phyloP scores from a whole-genome alignment of 1,140 invertebrate species.

The Drosophila ambigua region DNA sequence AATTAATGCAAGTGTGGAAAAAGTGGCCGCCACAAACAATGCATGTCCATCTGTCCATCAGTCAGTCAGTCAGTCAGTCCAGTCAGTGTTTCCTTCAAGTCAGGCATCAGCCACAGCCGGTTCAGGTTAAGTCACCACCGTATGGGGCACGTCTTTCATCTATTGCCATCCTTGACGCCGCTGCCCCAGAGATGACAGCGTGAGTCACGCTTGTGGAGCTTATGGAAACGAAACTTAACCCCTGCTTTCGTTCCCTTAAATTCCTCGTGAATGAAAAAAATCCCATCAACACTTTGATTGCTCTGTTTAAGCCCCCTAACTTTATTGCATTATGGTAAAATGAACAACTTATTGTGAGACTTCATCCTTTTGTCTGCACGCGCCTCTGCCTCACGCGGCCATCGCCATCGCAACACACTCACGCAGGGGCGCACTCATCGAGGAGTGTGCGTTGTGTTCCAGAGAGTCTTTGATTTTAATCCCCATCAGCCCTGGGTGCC shows the following conservation, averaged over 20 bases:
- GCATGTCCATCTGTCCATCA: constrained; percentile 52
- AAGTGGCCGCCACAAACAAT: constrained; percentile 63
- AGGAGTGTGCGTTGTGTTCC: neutral
- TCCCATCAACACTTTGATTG: neutral
- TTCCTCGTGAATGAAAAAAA: too few species aligned
- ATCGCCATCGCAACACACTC: constrained; percentile 11
- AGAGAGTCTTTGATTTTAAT: constrained; percentile 24
- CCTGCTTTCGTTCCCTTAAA: too few species aligned
- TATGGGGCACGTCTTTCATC: constrained; percentile 13
- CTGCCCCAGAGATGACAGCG: constrained; percentile 9
- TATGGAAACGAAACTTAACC: neutral
- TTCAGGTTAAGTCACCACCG: constrained; percentile 45
- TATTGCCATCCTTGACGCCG: constrained; percentile 24
- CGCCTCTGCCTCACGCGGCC: constrained; percentile 33
- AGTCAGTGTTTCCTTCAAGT: constrained; percentile 41
- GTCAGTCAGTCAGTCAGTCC: constrained; percentile 55
- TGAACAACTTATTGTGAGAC: constrained; percentile 3
- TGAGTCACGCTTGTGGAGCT: neutral
- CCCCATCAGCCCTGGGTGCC: constrained; percentile 9
- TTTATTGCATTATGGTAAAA: constrained; percentile 8
- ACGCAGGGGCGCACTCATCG: constrained; percentile 15
- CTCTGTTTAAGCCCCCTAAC: neutral
- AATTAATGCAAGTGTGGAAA: constrained; percentile 66
- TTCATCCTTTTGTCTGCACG: constrained; percentile 2
- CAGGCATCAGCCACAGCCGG: constrained; percentile 40